A percentile compares a stretch with the other conserved stretches of the same genome.
phyloP scores from a whole-genome alignment of 2,888 invertebrate genomes.

The Sphaeridia pumilis region DNA sequence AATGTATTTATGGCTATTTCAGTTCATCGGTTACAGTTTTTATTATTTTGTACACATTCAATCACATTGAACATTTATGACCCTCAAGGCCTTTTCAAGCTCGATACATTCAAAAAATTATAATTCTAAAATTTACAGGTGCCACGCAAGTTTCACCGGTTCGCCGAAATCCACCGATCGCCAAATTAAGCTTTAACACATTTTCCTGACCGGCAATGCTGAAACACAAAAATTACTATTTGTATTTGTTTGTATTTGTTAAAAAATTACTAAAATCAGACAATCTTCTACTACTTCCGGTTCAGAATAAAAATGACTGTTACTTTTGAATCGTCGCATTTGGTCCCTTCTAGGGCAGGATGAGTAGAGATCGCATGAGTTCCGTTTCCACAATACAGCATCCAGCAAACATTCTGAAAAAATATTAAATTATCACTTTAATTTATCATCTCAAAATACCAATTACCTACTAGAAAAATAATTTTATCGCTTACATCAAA shows the following conservation, averaged over 20 bases:
- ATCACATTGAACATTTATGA: too few relatives aligned
- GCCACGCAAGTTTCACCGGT: neutral
- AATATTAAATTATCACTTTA: neutral
- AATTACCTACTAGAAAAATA: conserved; percentile 2
- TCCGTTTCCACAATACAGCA: conserved; percentile 39
- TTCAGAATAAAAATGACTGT: neutral
- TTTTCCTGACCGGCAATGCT: conserved; percentile 1
- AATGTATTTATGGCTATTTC: too few relatives aligned
- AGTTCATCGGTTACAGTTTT: too few relatives aligned
- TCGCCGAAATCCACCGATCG: neutral
- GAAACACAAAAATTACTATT: too few relatives aligned
- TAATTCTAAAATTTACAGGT: neutral
- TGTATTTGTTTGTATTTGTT: too few relatives aligned
- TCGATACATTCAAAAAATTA: too few relatives aligned
- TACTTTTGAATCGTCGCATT: conserved; percentile 37
- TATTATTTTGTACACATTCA: too few relatives aligned
- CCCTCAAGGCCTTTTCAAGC: too few relatives aligned
- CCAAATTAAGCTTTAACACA: neutral
- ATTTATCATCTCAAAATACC: neutral
- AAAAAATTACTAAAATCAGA: neutral
- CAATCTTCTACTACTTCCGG: neutral
- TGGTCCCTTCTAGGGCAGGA: conserved; percentile 40
- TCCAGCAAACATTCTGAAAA: conserved; percentile 38
- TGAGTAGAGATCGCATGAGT: conserved; percentile 39
- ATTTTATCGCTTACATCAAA: conserved; percentile 37